A percentile compares a stretch with the other conserved stretches of the same genome.
These are phyloP conservation scores for Mus caroli DNA, from an alignment of 2,797 vertebrate species.

Conservation along the genomic window DNA sequence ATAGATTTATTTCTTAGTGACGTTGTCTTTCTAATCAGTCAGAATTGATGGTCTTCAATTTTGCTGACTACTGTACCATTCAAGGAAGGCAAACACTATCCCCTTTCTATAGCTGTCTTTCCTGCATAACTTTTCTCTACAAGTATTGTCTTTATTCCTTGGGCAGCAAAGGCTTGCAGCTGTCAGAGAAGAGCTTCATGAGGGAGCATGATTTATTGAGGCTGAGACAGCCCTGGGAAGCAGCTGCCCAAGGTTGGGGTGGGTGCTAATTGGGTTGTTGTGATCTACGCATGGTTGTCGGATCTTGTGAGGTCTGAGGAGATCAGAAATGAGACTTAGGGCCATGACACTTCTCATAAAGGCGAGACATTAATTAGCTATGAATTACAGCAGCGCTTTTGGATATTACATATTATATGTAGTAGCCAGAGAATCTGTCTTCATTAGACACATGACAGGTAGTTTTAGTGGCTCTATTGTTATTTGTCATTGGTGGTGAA, in stretches of 20 bases:
- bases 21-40: constrained; percentile 64
- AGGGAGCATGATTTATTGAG: constrained; percentile 74
- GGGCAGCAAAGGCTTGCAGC: not conserved
- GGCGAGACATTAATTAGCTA: constrained; percentile 79
- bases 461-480: constrained; percentile 69
- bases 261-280: constrained; percentile 75
- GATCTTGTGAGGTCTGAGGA: constrained; percentile 70
- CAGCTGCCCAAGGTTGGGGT: constrained; percentile 28
- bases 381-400: constrained; percentile 72
- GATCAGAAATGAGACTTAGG: constrained; percentile 60
- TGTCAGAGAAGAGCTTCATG: constrained; percentile 62
- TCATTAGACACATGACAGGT: constrained; percentile 78
- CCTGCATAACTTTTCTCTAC: constrained; percentile 23
- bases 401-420: constrained; percentile 74
- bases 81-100: constrained; percentile 47
- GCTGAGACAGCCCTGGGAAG: not conserved
- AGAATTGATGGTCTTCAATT: constrained; percentile 73
- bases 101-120: constrained; percentile 62
- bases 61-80: constrained; percentile 64
- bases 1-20: constrained; percentile 54
- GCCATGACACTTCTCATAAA: constrained; percentile 71
- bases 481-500: constrained; percentile 72
- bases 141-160: constrained; percentile 72
- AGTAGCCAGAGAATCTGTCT: constrained; percentile 75
- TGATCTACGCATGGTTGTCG: constrained; percentile 56